These are phyloP conservation scores for Dryas iulia DNA, from an alignment of 1,140 invertebrate species.

Conservation along the genomic window DNA sequence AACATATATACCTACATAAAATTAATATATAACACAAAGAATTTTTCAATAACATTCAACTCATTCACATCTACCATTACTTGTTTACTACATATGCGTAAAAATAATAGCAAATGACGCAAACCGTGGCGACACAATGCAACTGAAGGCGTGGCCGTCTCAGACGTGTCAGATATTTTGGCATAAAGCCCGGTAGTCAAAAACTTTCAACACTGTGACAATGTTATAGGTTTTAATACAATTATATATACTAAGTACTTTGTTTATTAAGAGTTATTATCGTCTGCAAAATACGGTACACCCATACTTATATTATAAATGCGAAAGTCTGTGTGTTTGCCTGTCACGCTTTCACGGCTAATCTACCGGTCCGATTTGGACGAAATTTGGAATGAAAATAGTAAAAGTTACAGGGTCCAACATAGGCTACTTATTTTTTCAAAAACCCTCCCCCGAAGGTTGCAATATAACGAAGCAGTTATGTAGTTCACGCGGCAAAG, in stretches of 20 bases:
- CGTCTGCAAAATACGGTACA: too few species aligned
- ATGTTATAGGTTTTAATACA: background rate
- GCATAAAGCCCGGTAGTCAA: conserved; percentile 12
- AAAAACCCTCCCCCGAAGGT: too few species aligned
- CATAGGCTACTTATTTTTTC: too few species aligned
- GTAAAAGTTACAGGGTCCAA: too few species aligned
- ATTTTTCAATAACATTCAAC: background rate
- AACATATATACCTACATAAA: background rate
- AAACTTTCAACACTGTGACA: conserved; percentile 6
- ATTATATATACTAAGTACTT: background rate
- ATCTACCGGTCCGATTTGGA: too few species aligned
- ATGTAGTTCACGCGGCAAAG: too few species aligned
- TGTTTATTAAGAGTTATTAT: too few species aligned
- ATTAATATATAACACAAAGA: background rate
- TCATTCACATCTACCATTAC: background rate
- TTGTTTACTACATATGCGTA: conserved; percentile 29
- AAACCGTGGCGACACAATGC: conserved; percentile 21
- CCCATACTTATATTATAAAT: too few species aligned
- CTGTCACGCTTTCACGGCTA: too few species aligned
- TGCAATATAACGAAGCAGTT: too few species aligned
- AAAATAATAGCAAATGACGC: conserved; percentile 27
- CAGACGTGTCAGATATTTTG: conserved; percentile 10
- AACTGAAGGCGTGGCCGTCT: conserved; percentile 23
- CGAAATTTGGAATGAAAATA: too few species aligned
- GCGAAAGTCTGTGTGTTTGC: too few species aligned